phyloP scores from a whole-genome alignment of 2,888 invertebrate species.

The Drosophila stalkeri region DNA sequence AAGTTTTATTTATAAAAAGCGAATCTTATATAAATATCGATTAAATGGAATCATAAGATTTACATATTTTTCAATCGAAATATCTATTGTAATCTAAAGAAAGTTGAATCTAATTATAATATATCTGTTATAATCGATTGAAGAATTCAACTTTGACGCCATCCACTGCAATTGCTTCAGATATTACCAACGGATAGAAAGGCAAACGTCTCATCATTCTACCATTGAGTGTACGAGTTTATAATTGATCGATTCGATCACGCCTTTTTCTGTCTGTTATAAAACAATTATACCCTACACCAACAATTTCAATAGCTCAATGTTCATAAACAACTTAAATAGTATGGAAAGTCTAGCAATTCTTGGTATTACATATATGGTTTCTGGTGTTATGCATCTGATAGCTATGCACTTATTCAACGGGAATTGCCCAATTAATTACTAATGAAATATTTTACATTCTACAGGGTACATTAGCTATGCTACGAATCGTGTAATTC shows the following conservation, averaged over 20 bases:
- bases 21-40: too few relatives aligned
- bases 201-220: not conserved
- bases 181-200: not conserved
- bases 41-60: too few relatives aligned
- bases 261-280: not conserved
- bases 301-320: not conserved
- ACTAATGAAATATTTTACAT: too few relatives aligned
- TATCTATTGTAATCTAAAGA: not conserved
- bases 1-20: too few relatives aligned
- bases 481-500: not conserved
- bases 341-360: not conserved
- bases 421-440: constrained; percentile 30
- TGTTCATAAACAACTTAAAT: not conserved
- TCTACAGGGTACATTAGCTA: not conserved
- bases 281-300: not conserved
- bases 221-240: not conserved
- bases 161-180: not conserved
- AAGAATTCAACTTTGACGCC: not conserved
- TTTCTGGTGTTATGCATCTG: constrained; percentile 5
- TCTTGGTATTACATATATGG: not conserved
- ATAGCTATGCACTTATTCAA: constrained; percentile 10
- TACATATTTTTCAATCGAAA: not conserved
- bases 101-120: too few relatives aligned
- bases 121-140: too few relatives aligned
- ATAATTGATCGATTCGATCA: not conserved